phyloP scores from a whole-genome alignment of 2,888 invertebrate species.

The Metallyticus violacea region DNA sequence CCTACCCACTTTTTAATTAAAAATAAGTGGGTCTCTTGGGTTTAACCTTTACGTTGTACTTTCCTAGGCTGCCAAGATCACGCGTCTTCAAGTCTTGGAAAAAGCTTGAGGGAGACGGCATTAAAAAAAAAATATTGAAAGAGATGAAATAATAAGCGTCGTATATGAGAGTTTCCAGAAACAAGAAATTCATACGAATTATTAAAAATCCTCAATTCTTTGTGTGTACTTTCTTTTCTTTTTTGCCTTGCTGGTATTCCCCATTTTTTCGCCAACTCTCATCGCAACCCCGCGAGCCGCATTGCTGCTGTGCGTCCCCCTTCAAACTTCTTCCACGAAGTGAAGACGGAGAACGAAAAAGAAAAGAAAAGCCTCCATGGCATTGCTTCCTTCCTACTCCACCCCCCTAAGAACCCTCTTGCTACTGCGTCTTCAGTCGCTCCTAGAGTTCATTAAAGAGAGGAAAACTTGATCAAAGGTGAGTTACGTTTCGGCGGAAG shows the following conservation, averaged over 20 bases:
- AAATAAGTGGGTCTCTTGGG: not conserved
- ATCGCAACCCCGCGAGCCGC: not conserved
- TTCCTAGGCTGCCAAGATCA: not conserved
- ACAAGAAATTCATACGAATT: constrained; percentile 1
- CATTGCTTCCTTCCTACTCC: too few relatives aligned
- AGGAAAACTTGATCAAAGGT: constrained; percentile 7
- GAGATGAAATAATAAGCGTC: not conserved
- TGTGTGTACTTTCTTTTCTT: not conserved
- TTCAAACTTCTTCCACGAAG: not conserved
- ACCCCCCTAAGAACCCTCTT: not conserved
- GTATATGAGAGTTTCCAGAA: not conserved
- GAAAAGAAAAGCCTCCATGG: not conserved
- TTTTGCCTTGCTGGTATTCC: not conserved
- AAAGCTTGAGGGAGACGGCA: not conserved
- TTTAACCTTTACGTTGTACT: not conserved
- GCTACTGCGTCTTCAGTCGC: not conserved
- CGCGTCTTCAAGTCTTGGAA: not conserved
- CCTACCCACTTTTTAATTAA: not conserved
- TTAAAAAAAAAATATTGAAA: not conserved
- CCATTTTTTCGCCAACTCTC: not conserved
- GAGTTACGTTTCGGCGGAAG: not conserved
- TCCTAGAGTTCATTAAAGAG: not conserved
- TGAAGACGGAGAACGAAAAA: not conserved
- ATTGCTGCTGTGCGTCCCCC: not conserved
- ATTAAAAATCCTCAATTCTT: constrained; percentile 6